phyloP scores from a whole-genome alignment of 2,797 vertebrate genomes.

The Alosa sapidissima region DNA sequence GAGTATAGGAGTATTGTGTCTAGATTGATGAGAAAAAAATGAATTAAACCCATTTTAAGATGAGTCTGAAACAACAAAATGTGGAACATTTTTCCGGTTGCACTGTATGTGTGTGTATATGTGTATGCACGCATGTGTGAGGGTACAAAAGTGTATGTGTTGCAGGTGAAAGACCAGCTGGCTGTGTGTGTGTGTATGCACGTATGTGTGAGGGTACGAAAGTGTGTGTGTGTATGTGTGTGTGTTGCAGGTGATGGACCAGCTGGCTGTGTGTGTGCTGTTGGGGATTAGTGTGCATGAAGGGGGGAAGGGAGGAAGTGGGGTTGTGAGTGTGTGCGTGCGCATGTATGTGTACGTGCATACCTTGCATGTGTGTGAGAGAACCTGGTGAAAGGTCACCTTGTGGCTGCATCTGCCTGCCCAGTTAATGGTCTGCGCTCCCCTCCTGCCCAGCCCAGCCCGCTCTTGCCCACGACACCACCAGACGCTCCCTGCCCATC shows the following conservation, averaged over 20 bases:
- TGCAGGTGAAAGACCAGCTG: too few species aligned
- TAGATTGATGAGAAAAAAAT: too few species aligned
- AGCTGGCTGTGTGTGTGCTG: not conserved
- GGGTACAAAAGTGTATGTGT: not conserved
- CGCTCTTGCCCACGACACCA: not conserved
- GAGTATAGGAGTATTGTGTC: too few species aligned
- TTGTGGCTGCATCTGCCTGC: not conserved
- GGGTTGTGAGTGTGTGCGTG: not conserved
- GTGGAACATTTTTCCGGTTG: too few species aligned
- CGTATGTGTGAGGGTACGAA: not conserved
- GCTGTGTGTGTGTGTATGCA: not conserved
- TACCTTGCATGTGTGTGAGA: not conserved
- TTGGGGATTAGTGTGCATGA: too few species aligned
- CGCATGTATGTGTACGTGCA: not conserved
- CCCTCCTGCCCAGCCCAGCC: not conserved
- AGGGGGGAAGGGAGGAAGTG: too few species aligned
- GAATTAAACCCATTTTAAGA: too few species aligned
- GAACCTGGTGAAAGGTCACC: not conserved
- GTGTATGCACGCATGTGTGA: not conserved
- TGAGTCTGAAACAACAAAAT: too few species aligned
- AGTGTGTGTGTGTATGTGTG: not conserved
- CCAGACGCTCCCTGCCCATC: not conserved
- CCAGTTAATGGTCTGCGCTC: not conserved
- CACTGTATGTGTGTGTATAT: not conserved
- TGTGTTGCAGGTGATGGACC: not conserved